These are phyloP conservation scores for Hypselothyrea guttata DNA, from an alignment of 2,888 invertebrate species.

Conservation along the genomic window DNA sequence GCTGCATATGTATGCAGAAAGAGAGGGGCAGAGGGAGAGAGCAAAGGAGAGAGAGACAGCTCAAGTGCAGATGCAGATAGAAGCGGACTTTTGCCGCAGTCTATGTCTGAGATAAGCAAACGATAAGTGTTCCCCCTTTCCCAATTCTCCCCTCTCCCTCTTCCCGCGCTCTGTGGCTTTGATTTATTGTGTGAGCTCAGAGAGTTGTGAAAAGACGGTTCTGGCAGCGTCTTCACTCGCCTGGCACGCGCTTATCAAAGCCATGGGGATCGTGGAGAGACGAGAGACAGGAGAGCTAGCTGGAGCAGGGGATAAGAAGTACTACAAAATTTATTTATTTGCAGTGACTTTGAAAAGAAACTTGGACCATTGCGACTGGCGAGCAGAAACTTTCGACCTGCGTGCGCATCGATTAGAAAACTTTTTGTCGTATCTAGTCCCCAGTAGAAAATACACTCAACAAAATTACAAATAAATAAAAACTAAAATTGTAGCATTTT, in stretches of 20 bases:
- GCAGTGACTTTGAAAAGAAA: conserved; percentile 76
- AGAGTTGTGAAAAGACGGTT: conserved; percentile 61
- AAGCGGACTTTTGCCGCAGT: conserved; percentile 51
- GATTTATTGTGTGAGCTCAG: conserved; percentile 70
- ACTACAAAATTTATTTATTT: conserved; percentile 71
- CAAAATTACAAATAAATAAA: no score
- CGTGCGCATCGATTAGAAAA: conserved; percentile 75
- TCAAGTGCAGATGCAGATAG: conserved; percentile 17
- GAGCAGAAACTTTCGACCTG: conserved; percentile 68
- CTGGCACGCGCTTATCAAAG: conserved; percentile 64
- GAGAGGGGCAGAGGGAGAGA: background rate
- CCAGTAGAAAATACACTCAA: background rate
- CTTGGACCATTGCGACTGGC: conserved; percentile 53
- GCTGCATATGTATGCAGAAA: conserved; percentile 28
- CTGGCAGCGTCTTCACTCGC: conserved; percentile 10
- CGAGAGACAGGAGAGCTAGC: background rate
- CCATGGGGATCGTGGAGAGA: conserved; percentile 17
- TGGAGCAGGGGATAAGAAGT: background rate
- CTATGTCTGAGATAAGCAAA: conserved; percentile 44
- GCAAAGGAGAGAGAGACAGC: conserved; percentile 1
- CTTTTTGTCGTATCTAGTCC: conserved; percentile 68
- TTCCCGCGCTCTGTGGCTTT: conserved; percentile 37
- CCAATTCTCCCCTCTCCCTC: background rate
- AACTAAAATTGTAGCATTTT: no score
- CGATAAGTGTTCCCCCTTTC: conserved; percentile 26